Evolutionary conservation across 2,888 invertebrate species (phyloP).

Genomic region (Ceratothoa steindachneri): DNA sequence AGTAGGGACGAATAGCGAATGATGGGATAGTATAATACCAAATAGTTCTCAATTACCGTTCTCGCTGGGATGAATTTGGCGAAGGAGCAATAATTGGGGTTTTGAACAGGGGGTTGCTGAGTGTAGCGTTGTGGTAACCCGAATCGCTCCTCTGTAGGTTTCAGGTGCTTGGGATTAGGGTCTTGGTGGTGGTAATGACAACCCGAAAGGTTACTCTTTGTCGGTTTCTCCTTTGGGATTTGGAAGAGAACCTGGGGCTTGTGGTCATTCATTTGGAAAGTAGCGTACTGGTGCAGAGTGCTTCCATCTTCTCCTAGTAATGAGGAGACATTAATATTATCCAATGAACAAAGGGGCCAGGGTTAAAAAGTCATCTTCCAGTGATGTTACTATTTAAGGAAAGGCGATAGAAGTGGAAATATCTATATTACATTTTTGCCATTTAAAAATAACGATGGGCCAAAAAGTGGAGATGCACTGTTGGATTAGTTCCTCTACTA

Average conservation of each 20-base stretch:
- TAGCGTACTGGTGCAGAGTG: constrained; percentile 39
- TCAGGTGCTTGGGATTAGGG: background rate
- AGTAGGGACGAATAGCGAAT: no score
- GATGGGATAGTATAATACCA: no score
- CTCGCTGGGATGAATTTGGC: background rate
- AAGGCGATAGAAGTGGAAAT: no score
- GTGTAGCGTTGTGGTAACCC: background rate
- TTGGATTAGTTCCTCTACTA: no score
- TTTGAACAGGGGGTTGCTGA: background rate
- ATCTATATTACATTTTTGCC: no score
- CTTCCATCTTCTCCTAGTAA: constrained; percentile 38
- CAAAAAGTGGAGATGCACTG: no score
- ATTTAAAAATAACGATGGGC: no score
- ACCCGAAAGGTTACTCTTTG: background rate
- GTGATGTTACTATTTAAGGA: no score
- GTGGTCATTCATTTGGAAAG: constrained; percentile 40
- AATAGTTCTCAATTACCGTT: no score
- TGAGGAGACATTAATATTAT: no score
- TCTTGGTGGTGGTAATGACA: background rate
- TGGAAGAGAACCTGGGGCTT: background rate
- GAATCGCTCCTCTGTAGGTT: background rate
- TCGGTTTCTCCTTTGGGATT: background rate
- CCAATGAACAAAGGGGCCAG: no score
- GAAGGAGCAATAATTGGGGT: background rate
- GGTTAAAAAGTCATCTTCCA: no score